Evolutionary conservation across 2,797 vertebrate species (phyloP).

Genomic region (Chelidonichthys spinosus): DNA sequence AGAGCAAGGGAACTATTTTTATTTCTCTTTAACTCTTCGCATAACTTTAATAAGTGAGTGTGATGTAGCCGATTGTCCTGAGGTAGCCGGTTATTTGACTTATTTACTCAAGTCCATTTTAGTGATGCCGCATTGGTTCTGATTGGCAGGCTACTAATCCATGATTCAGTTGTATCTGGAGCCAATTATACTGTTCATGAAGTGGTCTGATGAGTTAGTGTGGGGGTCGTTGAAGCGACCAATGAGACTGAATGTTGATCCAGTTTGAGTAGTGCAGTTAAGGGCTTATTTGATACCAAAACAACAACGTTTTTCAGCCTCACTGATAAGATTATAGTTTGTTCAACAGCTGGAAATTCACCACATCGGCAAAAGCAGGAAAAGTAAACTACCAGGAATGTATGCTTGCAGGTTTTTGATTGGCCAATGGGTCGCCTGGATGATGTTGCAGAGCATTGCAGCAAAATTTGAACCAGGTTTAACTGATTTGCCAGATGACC

Average conservation of each 20-base stretch:
- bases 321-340: background rate
- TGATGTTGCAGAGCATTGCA: no score
- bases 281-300: background rate
- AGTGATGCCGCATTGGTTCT: background rate
- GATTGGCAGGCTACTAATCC: background rate
- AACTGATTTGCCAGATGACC: no score
- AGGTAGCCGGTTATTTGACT: conserved; percentile 29
- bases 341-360: background rate
- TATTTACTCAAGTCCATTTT: conserved; percentile 22
- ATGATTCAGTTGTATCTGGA: background rate
- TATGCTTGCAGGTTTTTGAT: no score
- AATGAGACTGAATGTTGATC: no score
- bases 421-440: no score
- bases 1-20: conserved; percentile 2
- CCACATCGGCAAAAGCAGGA: background rate
- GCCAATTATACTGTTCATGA: background rate
- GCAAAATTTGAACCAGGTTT: no score
- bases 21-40: background rate
- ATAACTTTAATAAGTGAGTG: no score
- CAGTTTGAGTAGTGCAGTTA: background rate
- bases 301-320: background rate
- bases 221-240: no score
- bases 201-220: background rate
- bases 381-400: no score
- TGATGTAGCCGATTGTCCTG: conserved; percentile 45